Conservation (phyloP, 2,797 vertebrate genomes). For the Sarcophilus harrisii region DNA sequence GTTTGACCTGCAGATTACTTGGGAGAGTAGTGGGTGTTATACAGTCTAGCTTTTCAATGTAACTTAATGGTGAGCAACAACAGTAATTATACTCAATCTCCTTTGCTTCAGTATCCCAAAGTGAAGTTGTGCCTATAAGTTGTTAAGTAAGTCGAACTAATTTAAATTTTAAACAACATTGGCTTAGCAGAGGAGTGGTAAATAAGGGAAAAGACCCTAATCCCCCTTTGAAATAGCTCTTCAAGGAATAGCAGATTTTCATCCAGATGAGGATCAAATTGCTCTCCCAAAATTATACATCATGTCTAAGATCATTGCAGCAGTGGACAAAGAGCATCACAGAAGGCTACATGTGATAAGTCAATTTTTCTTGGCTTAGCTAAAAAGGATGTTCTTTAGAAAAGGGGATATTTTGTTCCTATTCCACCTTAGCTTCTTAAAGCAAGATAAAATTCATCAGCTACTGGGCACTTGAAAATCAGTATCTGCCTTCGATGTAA, state of each 20-base stretch:
- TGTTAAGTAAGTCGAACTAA: neutral
- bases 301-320: neutral
- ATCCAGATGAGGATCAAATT: slow-evolving; percentile 30
- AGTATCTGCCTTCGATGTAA: neutral
- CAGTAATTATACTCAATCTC: neutral
- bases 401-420: neutral
- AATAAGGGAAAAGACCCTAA: neutral
- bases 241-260: slow-evolving; percentile 50
- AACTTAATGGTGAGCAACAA: slow-evolving; percentile 48
- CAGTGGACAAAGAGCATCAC: neutral
- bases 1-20: neutral
- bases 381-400: neutral
- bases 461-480: neutral
- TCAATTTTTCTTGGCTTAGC: neutral
- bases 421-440: neutral
- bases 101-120: slow-evolving; percentile 33
- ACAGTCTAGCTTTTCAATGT: slow-evolving; percentile 46
- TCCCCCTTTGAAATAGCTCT: slow-evolving; percentile 22
- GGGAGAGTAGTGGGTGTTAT: neutral
- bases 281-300: neutral
- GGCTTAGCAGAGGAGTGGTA: neutral
- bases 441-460: neutral
- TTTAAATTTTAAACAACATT: neutral
- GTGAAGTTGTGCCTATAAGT: accelerated
- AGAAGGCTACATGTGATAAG: neutral